Base-by-base conservation (phyloP, 2,113 vertebrate species). In the Tragelaphus imberbis region DNA sequence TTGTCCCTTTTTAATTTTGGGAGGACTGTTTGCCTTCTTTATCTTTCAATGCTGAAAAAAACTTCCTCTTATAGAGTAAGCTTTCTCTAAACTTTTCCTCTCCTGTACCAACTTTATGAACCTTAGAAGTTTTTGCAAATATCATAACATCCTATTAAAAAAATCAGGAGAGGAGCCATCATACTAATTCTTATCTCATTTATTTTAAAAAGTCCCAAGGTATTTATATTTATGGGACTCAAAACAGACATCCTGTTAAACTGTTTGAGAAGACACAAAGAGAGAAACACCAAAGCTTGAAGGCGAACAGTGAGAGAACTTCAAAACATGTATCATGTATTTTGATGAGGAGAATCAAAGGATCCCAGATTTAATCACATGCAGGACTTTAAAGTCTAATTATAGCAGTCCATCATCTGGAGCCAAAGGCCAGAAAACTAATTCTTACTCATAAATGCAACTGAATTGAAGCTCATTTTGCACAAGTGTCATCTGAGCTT, bases 341-440 rank as follows among this genome's bases (percentile, higher is more conserved):
- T 97, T 91, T 89, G 90, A 97, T 94, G 96, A 94, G 68, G 25
- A n/a, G 84, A 97, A 87, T 96, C 85, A 90, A 94, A 94, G 89
- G 58, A 40, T 33, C 90, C 58, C n/a, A 93, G 86, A 97, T 94
- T 93, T 91, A 92, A 97, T 98, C 96, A 88, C 71, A 96, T n/a
- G 82, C 88, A 96, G 82, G 94, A 91, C 91, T 84, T 96, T 94
- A 93, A 89, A 91, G 92, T 91, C 89, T 97, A 96, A 94, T 96
- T 96, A 96, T 84, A 94, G 19, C 61, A 97, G 94, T 91, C 84
- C 82, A 94, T 95, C 88, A 90, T 90, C 92, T 87, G 77, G 55
- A 97, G 93, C 89, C 96, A 97, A 95, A 97, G 95, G 95, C 97
- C 95, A 97, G 53, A 84, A 96, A 98, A 94, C 82, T 87, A 93